Evolutionary conservation across 2,113 vertebrate genomes (phyloP).

Genomic region (Epinephelus fuscoguttatus): DNA sequence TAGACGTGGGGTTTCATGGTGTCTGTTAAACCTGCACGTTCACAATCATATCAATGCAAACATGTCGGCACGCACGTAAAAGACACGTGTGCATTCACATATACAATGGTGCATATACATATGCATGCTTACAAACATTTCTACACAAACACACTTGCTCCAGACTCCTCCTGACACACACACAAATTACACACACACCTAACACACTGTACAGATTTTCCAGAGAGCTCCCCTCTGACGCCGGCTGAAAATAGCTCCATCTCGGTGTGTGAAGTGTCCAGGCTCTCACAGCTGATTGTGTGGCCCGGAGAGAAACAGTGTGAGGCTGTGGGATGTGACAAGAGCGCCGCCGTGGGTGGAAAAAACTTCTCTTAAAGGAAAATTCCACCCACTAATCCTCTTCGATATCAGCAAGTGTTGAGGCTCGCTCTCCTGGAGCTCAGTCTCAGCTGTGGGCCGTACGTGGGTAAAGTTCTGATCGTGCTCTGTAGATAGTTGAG

Average conservation of each 20-base stretch:
- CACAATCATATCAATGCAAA: not conserved
- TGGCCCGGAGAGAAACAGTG: constrained; percentile 34
- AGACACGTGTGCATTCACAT: not conserved
- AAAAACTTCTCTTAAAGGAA: constrained; percentile 62
- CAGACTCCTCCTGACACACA: not conserved
- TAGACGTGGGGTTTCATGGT: not conserved
- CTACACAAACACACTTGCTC: constrained; percentile 9
- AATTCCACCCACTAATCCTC: constrained; percentile 60
- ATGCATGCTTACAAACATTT: not conserved
- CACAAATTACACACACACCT: not conserved
- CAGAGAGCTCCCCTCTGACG: constrained; percentile 49
- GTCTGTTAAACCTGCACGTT: constrained; percentile 8
- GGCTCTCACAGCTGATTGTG: constrained; percentile 66
- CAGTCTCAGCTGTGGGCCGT: constrained; percentile 32
- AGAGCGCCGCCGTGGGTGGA: constrained; percentile 67
- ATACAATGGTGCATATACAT: not conserved
- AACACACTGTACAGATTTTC: constrained; percentile 38
- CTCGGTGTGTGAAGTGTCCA: constrained; percentile 61
- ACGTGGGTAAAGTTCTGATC: constrained; percentile 29
- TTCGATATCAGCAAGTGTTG: constrained; percentile 31
- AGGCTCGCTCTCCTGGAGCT: constrained; percentile 21
- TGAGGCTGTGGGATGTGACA: constrained; percentile 63
- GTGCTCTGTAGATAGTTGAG: not conserved
- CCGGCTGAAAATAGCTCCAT: constrained; percentile 68
- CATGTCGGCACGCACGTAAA: not conserved